These are phyloP conservation scores for Xyrichtys novacula DNA, from an alignment of 2,797 vertebrate genomes.

Conservation along the genomic window DNA sequence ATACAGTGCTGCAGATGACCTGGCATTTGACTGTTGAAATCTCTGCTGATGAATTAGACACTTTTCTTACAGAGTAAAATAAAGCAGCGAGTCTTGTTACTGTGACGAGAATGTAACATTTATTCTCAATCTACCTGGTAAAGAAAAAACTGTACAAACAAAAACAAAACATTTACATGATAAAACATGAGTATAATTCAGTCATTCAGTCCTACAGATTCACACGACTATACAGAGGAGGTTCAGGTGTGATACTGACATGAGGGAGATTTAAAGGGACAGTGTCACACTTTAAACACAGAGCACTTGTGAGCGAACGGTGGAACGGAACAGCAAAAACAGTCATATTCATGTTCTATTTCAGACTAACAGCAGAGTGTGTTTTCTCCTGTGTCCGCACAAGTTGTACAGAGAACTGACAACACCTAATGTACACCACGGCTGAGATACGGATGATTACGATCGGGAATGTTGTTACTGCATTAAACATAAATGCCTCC, in stretches of 20 bases:
- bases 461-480: constrained; percentile 15
- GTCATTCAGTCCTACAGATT: constrained; percentile 13
- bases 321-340: constrained; percentile 15
- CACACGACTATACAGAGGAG: neutral
- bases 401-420: constrained; percentile 4
- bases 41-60: neutral
- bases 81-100: neutral
- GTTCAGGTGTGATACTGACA: constrained; percentile 11
- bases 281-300: constrained; percentile 38
- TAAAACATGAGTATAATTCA: constrained; percentile 17
- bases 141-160: constrained; percentile 28
- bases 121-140: constrained; percentile 50
- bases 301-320: constrained; percentile 21
- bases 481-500: constrained; percentile 3
- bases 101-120: constrained; percentile 50
- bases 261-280: constrained; percentile 37
- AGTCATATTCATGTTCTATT: constrained; percentile 10
- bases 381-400: constrained; percentile 2
- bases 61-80: neutral
- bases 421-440: constrained; percentile 12
- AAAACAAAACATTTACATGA: neutral
- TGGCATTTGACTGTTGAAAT: neutral
- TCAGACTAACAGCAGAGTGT: constrained; percentile 22
- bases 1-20: neutral
- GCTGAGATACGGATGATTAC: constrained; percentile 16